phyloP scores from a whole-genome alignment of 2,113 vertebrate genomes.

The Tricholaema leucomelas region DNA sequence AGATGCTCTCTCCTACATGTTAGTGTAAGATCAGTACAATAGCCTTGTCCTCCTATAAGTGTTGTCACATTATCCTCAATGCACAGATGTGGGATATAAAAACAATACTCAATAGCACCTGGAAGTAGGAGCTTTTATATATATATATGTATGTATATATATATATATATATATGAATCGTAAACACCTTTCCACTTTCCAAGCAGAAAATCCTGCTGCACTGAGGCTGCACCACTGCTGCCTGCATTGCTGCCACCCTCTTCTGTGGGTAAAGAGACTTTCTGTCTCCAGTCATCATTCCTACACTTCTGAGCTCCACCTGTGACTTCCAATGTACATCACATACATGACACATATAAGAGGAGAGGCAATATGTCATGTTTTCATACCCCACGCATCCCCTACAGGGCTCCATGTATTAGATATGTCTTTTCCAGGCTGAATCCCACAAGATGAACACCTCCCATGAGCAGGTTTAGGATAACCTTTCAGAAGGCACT shows the following conservation, averaged over 20 bases:
- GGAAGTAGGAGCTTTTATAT: background rate
- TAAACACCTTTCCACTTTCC: background rate
- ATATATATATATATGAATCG: background rate
- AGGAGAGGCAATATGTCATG: background rate
- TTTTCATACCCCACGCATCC: background rate
- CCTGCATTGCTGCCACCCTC: background rate
- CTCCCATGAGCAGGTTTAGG: background rate
- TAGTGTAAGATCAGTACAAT: background rate
- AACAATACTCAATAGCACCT: background rate
- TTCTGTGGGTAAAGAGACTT: accelerated
- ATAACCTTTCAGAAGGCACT: conserved; percentile 43
- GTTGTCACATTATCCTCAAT: background rate
- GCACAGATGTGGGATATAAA: background rate
- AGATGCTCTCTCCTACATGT: background rate
- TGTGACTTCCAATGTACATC: background rate
- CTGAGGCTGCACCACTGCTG: background rate
- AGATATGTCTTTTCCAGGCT: conserved; percentile 21
- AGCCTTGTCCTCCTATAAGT: background rate
- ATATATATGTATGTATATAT: too few relatives aligned
- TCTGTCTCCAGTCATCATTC: background rate
- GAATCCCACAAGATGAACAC: conserved; percentile 13
- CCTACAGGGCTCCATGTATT: background rate
- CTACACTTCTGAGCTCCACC: background rate
- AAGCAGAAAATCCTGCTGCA: background rate
- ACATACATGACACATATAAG: background rate